Evolutionary conservation across 2,797 vertebrate species (phyloP).

Genomic region (Nannoperca obscura): DNA sequence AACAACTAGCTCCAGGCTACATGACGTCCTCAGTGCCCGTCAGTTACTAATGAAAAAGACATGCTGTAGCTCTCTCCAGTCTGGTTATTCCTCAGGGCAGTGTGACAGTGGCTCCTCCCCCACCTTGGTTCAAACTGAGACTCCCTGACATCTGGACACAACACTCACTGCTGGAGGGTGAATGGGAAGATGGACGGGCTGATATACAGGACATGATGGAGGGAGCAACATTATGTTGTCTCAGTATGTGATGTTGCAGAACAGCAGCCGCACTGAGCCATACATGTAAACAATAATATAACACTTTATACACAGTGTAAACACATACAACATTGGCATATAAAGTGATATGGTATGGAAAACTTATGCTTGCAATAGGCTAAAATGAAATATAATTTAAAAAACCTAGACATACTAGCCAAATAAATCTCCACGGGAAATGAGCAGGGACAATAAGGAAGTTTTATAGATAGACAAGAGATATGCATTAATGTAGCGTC

Average conservation of each 20-base stretch:
- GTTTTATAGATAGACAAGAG: not conserved
- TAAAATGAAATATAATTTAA: not conserved
- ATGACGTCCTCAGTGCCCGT: constrained; percentile 16
- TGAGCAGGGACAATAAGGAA: not conserved
- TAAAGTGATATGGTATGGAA: not conserved
- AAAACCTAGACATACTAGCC: not conserved
- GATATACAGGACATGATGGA: not conserved
- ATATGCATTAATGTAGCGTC: too few relatives aligned
- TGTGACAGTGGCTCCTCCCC: constrained; percentile 28
- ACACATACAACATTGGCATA: not conserved
- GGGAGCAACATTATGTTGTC: not conserved
- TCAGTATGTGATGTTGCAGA: not conserved
- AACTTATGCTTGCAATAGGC: not conserved
- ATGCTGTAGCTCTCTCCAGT: constrained; percentile 21
- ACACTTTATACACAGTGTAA: not conserved
- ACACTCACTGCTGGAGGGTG: constrained; percentile 14
- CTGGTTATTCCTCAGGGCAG: constrained; percentile 24
- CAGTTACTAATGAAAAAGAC: constrained; percentile 38
- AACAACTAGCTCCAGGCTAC: not conserved
- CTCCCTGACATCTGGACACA: constrained; percentile 54
- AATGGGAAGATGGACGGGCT: not conserved
- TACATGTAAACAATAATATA: too few relatives aligned
- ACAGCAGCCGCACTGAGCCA: not conserved
- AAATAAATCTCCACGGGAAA: not conserved
- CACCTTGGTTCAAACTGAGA: constrained; percentile 37